Evolutionary conservation across 2,113 vertebrate species (phyloP), one percentile per base, ranked within the genome.

Genomic region (Hyaena hyaena): DNA sequence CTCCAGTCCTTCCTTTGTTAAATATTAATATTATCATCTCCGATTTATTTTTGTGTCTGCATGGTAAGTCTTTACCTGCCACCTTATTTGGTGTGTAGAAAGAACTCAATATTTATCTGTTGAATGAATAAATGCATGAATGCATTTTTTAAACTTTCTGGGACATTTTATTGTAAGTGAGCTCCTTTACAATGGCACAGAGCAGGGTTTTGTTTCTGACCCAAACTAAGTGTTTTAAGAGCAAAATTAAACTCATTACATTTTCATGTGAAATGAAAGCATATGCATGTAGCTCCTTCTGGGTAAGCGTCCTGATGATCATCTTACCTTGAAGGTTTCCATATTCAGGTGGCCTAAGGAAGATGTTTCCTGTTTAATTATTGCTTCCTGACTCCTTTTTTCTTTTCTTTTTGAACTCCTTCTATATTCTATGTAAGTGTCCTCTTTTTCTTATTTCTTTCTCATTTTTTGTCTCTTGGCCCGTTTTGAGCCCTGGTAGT

Each of bases 61-160:
- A 50, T 88, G 71, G n/a, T 74, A 84, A 94, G 76, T 90, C 85
- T 93, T 85, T 91, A 82, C 82, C 87, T 28, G 71, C 97, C 92
- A 77, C 63, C 97, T 90, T 93, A 66, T 90, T 80, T 90, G 93
- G 91, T 93, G 63, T 84, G 74, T 58, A 66, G 77, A 55, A 88
- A 85, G 76, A 91, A 10, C 94, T 95, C 87, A 95, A 4, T 95
- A 92, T 98, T 97, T 96, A 96, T 97, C 93, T 97, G 89, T 88
- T 90, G 66, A 91, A 86, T 96, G 89, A 98, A 97, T 97, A 97
- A 95, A 97, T 96, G 85, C 45, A 96, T 96, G 79, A 88, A 77
- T 95, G 65, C 48, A 85, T 91, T 88, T 93, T 96, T 77, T n/a
- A 95, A 94, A 83, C 84, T 85, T 97, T 83, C 35, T 35, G 39